Base-by-base conservation (phyloP, 1,140 invertebrate species). In the Monomorium pharaonis region DNA sequence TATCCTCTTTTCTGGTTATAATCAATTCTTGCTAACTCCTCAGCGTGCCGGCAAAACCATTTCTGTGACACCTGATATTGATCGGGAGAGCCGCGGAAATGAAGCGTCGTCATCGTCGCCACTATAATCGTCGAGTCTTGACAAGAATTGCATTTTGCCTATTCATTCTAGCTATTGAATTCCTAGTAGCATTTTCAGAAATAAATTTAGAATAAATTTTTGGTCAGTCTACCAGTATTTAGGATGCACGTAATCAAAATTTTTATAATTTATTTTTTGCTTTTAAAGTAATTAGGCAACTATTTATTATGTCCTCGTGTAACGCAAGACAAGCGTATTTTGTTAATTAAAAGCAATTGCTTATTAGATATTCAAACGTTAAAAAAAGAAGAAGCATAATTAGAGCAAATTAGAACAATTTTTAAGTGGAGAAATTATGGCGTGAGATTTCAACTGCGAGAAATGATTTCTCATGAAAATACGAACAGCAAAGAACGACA, bases 1-100 rank as follows among this genome's bases (percentile, higher is more conserved):
- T 87, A 91, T 91, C 85, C 86, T 91, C 88, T 75, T 91, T 91
- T 90, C 88, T 83, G 83, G 70, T 75, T 70, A 76, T 78, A 84
- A 63, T 74, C 63, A 65, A 83, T 86, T 54, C 49, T 18, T 37
- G 76, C 78, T 78, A 83, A 86, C 88, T 86, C 72, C 49, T 21
- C 60, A 18, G 37, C 51, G 58, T 33, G 60, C 49, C 72, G 65
- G 76, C 21, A 81, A 81, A 87, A 84, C 83, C 44, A 33, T 87
- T 86, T 84, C 72, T 77, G 72, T 85, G 58, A 86, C 81, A 69
- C 60, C 54, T 67, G 69, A 84, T 90, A 86, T 90, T 74, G 86
- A 88, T 85, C 86, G 47, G 27, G n/a, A 70, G 47, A 77, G 60
- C 70, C n/a, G 74, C 76, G 44, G 56, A 77, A 85, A 90, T 60